These are phyloP conservation scores for Rotaria macrura DNA, from an alignment of 2,888 invertebrate species.

Conservation along the genomic window DNA sequence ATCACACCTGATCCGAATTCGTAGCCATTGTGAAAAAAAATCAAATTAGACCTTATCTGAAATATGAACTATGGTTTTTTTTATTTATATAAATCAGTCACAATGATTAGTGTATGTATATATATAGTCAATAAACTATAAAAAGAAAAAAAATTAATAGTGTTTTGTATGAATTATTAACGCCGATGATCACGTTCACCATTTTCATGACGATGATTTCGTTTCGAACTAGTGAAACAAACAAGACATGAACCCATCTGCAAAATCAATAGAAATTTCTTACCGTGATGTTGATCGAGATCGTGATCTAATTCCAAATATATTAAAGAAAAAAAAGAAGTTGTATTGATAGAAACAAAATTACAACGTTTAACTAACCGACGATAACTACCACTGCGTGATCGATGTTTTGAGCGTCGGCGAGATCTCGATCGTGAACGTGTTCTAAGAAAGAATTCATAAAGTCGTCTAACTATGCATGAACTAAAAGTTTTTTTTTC, in stretches of 20 bases:
- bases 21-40: neutral
- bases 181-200: neutral
- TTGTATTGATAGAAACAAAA: too few species aligned
- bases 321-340: neutral
- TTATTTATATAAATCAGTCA: neutral
- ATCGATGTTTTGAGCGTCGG: constrained; percentile 1
- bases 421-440: constrained; percentile 9
- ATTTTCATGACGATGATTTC: neutral
- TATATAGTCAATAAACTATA: constrained; percentile 3
- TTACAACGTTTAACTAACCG: neutral
- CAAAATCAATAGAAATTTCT: neutral
- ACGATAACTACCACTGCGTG: neutral
- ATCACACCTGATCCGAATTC: neutral
- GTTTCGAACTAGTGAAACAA: neutral
- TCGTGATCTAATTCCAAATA: neutral
- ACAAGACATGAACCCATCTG: neutral
- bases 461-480: neutral
- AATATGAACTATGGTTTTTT: neutral
- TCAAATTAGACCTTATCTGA: neutral
- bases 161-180: neutral
- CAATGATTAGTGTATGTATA: neutral
- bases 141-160: neutral
- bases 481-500: neutral
- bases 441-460: neutral
- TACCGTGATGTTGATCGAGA: constrained; percentile 6